Evolutionary conservation across 2,797 vertebrate species (phyloP).

Genomic region (Remorina albescens): DNA sequence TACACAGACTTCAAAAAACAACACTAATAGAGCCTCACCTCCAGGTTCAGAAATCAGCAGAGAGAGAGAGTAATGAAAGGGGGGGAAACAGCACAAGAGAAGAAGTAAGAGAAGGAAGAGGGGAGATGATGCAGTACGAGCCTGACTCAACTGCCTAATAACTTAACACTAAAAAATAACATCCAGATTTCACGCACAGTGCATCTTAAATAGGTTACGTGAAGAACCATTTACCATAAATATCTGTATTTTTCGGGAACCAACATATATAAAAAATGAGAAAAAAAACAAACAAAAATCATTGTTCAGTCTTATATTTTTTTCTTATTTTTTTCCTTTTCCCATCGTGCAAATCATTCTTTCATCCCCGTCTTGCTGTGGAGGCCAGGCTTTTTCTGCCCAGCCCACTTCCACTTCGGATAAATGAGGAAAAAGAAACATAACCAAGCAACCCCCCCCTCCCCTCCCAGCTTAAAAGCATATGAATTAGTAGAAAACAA

Average conservation of each 20-base stretch:
- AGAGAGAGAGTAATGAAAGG: constrained; percentile 42
- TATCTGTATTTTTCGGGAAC: constrained; percentile 85
- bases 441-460: constrained; percentile 64
- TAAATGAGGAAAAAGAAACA: constrained; percentile 72
- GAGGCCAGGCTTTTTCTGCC: constrained; percentile 48
- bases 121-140: constrained; percentile 78
- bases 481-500: constrained; percentile 84
- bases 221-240: constrained; percentile 89
- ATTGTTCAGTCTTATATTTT: constrained; percentile 77
- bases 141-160: constrained; percentile 82
- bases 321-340: constrained; percentile 68
- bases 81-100: constrained; percentile 76
- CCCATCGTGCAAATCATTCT: constrained; percentile 68
- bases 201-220: constrained; percentile 88
- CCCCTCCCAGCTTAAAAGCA: constrained; percentile 70
- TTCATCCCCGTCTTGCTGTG: constrained; percentile 61
- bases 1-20: constrained; percentile 89
- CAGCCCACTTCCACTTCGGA: constrained; percentile 46
- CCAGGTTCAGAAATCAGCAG: constrained; percentile 80
- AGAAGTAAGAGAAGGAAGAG: constrained; percentile 62
- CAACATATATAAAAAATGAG: constrained; percentile 86
- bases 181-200: constrained; percentile 87
- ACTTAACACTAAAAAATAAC: constrained; percentile 87
- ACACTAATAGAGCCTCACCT: constrained; percentile 85
- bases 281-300: constrained; percentile 62